Evolutionary conservation across 2,113 vertebrate genomes (phyloP), one percentile per base, ranked within the genome.

Genomic region (Columba livia): DNA sequence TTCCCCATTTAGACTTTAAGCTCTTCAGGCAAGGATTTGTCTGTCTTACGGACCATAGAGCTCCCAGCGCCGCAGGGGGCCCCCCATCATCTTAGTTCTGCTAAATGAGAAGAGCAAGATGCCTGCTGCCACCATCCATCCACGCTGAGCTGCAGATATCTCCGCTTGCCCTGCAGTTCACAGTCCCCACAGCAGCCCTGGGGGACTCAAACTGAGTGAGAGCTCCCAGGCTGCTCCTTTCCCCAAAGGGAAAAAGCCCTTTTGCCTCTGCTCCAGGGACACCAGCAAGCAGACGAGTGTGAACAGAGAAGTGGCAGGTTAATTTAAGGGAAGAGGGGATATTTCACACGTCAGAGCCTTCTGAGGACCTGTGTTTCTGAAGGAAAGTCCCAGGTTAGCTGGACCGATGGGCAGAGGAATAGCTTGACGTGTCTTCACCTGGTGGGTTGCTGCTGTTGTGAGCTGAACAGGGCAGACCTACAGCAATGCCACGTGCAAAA

Each of bases 1-100:
- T 75, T 90, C 77, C 53, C 61, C 53, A 84, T 93, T 97, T 93
- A 96, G 86, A 64, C 70, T 85, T 80, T 91, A 96, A 95, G 90
- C 85, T 96, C 94, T 95, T 94, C 90, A 93, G 83, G 77, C 53
- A 56, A 90, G 90, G 93, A 95, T 96, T 95, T 97, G 69, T 70
- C 71, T 57, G 54, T 90, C 88, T 95, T 31, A 38, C 15, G 81
- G 77, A 67, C 73, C 53, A 31, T 44, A 36, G 12, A 79, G 85
- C 75, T 86, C 79, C 85, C 14, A n/a, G 79, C 3, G 0, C 93
- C 0, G 0, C 85, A 80, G 94, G 88, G 36, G 51, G 32, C 9
- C 64, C 60, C 72, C 73, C 87, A 71, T 90, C 84, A 96, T 60
- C 94, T 93, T 83, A n/a, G 61, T 57, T 74, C 82, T 57, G 60